phyloP scores from a whole-genome alignment of 2,888 invertebrate genomes.

The Drosophila percnosoma region DNA sequence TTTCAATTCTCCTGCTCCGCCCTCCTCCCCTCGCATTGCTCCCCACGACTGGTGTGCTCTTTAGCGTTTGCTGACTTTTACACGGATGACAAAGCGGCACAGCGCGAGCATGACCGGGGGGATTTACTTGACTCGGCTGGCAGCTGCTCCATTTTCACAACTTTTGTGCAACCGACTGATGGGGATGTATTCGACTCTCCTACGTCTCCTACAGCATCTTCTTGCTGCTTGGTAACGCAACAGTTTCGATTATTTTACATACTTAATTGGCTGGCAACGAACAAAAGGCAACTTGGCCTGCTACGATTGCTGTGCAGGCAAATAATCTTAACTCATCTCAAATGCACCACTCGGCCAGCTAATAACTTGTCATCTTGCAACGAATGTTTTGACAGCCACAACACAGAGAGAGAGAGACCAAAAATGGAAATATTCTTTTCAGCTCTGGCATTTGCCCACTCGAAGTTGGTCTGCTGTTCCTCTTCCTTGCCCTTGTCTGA shows the following conservation, averaged over 20 bases:
- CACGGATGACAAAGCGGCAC: constrained; percentile 35
- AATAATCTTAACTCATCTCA: constrained; percentile 13
- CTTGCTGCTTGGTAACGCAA: background rate
- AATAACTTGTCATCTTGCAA: constrained; percentile 68
- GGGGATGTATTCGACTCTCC: constrained; percentile 4
- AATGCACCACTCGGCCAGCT: constrained; percentile 39
- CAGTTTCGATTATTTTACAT: constrained; percentile 45
- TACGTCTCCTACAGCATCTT: constrained; percentile 1
- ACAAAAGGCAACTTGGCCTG: constrained; percentile 15
- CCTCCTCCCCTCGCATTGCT: background rate
- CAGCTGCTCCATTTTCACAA: constrained; percentile 63
- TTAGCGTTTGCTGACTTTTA: constrained; percentile 77
- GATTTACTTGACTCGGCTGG: constrained; percentile 34
- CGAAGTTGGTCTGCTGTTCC: constrained; percentile 56
- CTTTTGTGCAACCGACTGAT: constrained; percentile 35
- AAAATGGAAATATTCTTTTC: constrained; percentile 46
- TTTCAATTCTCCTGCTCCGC: constrained; percentile 1
- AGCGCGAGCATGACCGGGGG: constrained; percentile 14
- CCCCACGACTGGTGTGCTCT: constrained; percentile 61
- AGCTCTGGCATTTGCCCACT: constrained; percentile 29
- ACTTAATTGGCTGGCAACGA: constrained; percentile 45
- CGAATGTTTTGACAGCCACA: constrained; percentile 47
- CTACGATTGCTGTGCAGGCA: constrained; percentile 3
- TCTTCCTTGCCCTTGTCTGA: constrained; percentile 19
- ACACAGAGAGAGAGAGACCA: background rate